Evolutionary conservation across 2,797 vertebrate genomes (phyloP).

Genomic region (Eupleurogrammus muticus): DNA sequence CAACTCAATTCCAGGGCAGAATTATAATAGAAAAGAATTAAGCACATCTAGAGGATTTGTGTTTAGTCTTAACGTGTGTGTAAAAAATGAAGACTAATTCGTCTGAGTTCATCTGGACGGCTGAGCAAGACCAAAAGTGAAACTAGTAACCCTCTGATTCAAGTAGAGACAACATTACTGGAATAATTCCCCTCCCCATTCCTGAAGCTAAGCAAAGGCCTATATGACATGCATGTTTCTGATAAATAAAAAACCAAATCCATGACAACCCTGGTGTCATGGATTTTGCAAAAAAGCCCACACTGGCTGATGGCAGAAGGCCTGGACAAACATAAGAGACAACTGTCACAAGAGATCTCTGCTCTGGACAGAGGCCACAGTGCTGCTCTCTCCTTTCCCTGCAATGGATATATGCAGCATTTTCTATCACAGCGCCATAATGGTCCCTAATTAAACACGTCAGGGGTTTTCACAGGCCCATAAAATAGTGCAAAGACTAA

Average conservation of each 20-base stretch:
- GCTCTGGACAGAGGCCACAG: slow-evolving; percentile 45
- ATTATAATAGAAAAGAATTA: no score
- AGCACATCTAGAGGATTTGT: no score
- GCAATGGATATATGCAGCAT: slow-evolving; percentile 18
- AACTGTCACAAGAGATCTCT: slow-evolving; percentile 64
- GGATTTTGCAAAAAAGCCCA: slow-evolving; percentile 52
- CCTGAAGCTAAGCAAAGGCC: slow-evolving; percentile 36
- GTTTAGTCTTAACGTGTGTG: no score
- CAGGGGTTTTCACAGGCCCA: slow-evolving; percentile 18
- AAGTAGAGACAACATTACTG: slow-evolving; percentile 33
- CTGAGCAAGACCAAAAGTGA: no score
- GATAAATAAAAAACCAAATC: slow-evolving; percentile 70
- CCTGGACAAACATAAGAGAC: slow-evolving; percentile 70
- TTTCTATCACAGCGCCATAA: slow-evolving; percentile 15
- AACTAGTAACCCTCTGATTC: slow-evolving; percentile 34
- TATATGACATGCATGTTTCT: slow-evolving; percentile 63
- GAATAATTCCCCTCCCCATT: slow-evolving; percentile 43
- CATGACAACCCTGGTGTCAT: slow-evolving; percentile 62
- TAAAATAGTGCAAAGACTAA: slow-evolving; percentile 21
- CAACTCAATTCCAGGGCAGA: no score
- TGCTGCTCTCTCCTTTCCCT: slow-evolving; percentile 7
- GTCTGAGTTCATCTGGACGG: no score
- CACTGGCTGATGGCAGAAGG: slow-evolving; percentile 51
- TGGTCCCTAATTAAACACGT: slow-evolving; percentile 20
- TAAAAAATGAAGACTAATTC: no score